Conservation (phyloP, 2,113 vertebrate genomes). For the Neomonachus schauinslandi region DNA sequence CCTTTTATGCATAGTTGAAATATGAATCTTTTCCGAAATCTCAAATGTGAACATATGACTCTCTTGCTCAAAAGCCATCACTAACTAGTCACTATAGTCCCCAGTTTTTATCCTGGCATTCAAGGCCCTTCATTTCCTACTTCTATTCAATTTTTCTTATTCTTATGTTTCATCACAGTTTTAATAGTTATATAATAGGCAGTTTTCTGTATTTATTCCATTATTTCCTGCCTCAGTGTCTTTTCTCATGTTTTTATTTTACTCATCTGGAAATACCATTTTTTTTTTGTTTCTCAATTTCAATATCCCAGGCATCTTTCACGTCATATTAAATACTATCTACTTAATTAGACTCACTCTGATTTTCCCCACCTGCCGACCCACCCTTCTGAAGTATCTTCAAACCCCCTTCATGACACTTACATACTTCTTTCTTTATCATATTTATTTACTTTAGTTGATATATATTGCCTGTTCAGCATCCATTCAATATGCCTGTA, state of each 20-base stretch:
- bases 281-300: not conserved
- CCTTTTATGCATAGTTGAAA: conserved; percentile 35
- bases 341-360: not conserved
- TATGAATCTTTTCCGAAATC: conserved; percentile 47
- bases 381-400: not conserved
- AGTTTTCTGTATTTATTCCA: not conserved
- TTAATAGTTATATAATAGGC: not conserved
- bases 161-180: not conserved
- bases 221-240: not conserved
- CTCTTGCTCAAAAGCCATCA: not conserved
- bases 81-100: not conserved
- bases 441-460: not conserved
- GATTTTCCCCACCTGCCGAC: not conserved
- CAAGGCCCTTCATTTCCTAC: not conserved
- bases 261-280: not conserved
- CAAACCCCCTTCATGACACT: not conserved
- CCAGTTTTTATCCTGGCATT: not conserved
- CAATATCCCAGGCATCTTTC: not conserved
- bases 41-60: conserved; percentile 11
- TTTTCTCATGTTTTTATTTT: conserved; percentile 24
- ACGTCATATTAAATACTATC: not conserved
- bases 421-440: not conserved
- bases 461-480: not conserved
- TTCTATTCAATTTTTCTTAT: not conserved
- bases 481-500: not conserved